Evolutionary conservation across 2,888 invertebrate genomes (phyloP), one percentile per base, ranked within the genome.

Genomic region (Metallyticus violacea): DNA sequence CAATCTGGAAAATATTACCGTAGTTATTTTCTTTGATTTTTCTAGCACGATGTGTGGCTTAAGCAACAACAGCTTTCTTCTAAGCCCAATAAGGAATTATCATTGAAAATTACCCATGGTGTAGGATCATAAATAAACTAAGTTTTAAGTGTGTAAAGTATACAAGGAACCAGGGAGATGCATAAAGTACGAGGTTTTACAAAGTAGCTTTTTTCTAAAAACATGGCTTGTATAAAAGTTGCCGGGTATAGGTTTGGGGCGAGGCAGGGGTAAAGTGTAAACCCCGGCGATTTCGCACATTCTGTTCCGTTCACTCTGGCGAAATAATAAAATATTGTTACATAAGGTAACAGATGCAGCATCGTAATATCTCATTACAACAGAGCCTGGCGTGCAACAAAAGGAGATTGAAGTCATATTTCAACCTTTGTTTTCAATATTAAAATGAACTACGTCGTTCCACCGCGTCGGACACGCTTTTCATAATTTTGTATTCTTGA

Each of bases 291-390:
- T 83, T 77, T 83, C 28, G 25, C 29, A 25, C 77, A 77, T 29
- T 30, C 29, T 28, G 77, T 77, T 29, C 83, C 28, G 77, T 83
- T 77, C 26, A 77, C 26, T 83, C 40, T 62, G 0, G 40, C 40
- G 77, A 83, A 83, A 82, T 83, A 83, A 83, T 28, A 83, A 76
- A 77, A 76, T 83, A 83, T 83, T 77, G 77, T 83, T 62, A 83
- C 62, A 26, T 83, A 83, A 25, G 6, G 40, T 26, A n/a, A 40
- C 7, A 76, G 62, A 28, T n/a, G 77, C 28, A 28, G 29, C 76
- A n/a, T 6, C 83, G 27, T 83, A 77, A 83, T 27, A 83, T 62
- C 83, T 83, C 77, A 83, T 83, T 83, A 83, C 29, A 83, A 83
- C 25, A n/a, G 77, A 83, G 29, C 28, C 40, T 62, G 40, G 40